Evolutionary conservation across 1,140 invertebrate genomes (phyloP).

Genomic region (Aphis gossypii): DNA sequence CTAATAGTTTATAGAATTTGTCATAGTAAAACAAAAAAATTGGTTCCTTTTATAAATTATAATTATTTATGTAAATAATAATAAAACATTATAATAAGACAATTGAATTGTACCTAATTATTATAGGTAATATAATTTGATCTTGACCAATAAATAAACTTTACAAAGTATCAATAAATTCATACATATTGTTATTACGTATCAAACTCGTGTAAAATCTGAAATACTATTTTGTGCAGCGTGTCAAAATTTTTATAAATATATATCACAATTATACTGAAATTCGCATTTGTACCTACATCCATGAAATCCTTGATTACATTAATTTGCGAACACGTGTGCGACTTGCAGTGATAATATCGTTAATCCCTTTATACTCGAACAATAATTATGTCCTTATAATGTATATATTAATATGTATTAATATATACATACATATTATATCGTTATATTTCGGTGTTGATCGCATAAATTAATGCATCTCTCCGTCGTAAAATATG

Average conservation of each 20-base stretch:
- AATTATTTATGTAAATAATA: neutral
- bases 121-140: neutral
- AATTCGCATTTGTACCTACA: neutral
- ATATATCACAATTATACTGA: conserved; percentile 1
- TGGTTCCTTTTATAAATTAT: neutral
- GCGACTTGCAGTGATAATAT: neutral
- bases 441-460: neutral
- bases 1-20: neutral
- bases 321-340: neutral
- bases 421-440: neutral
- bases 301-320: neutral
- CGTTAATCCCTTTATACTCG: neutral
- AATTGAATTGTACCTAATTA: no score
- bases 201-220: neutral
- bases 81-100: neutral
- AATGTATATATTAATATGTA: neutral
- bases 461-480: neutral
- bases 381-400: neutral
- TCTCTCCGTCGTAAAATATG: neutral
- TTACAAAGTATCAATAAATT: neutral
- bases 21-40: neutral
- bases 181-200: neutral
- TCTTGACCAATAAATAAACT: neutral
- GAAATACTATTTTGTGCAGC: neutral
- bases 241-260: neutral